Percentiles rank a stretch among this genome's conserved stretches.
Evolutionary conservation across 1,140 invertebrate species (phyloP).

Genomic region (Chironomus tepperi): DNA sequence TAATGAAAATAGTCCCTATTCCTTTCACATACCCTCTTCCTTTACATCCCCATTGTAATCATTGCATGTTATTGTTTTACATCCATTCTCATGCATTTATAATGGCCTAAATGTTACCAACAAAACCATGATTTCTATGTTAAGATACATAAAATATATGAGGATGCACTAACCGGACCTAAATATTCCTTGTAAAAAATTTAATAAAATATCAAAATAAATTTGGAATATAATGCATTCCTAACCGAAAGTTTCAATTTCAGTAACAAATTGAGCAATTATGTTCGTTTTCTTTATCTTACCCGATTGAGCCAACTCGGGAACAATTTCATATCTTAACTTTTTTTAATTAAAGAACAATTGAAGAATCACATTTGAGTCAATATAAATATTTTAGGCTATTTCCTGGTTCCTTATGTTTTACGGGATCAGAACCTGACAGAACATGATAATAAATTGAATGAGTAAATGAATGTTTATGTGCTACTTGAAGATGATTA

Average conservation of each 20-base stretch:
- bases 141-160: too few species aligned
- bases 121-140: too few species aligned
- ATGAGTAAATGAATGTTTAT: too few species aligned
- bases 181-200: background rate
- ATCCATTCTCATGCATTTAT: background rate
- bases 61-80: background rate
- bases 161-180: background rate
- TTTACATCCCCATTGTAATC: background rate
- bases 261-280: conserved; percentile 20
- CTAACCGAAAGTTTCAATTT: background rate
- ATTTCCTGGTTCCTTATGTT: too few species aligned
- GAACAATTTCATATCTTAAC: background rate
- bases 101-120: background rate
- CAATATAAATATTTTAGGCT: too few species aligned
- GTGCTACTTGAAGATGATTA: too few species aligned
- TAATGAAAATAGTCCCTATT: background rate
- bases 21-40: background rate
- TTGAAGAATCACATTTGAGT: too few species aligned
- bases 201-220: background rate
- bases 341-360: background rate
- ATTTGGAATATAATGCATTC: too few species aligned
- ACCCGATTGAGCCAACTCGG: too few species aligned
- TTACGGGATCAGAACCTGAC: too few species aligned
- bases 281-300: background rate
- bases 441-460: too few species aligned